Evolutionary conservation across 1,140 invertebrate species (phyloP), one percentile per base, ranked within the genome.

Genomic region (Cydia strobilella): DNA sequence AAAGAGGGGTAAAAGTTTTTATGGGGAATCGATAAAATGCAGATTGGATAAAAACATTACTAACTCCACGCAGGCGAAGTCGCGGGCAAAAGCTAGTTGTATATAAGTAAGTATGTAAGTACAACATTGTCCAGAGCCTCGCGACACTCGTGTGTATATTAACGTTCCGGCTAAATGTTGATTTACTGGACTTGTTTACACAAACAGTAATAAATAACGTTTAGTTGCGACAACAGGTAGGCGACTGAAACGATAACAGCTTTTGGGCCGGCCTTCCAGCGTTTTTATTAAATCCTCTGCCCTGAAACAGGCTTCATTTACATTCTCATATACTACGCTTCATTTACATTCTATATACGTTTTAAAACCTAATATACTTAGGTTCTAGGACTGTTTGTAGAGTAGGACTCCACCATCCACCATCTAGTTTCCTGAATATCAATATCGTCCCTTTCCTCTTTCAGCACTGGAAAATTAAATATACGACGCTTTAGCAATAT

Each of bases 161-260:
- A 15, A 31, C 63, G 27, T 66, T 66, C 62, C 62, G 10, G 4
- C 63, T 66, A 35, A 66, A 35, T 66, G 63, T 66, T 66, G 63
- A 66, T 66, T 66, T 66, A 66, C 63, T n/a, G 63, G 25, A 31
- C 63, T 66, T 66, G 63, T 66, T 69, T 69, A 9, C 65, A 69
- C 65, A 69, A 39, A 12, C 65, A 69, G 27, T 31, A 31, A 39
- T 42, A 69, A 69, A 69, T 69, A 39, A 35, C 27, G 65, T 18
- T 69, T 66, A 66, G 27, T 66, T 25, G 63, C 15, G 63, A 66
- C 63, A 66, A 66, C 63, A 66, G 63, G 63, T 66, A 66, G 63
- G 2, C 25, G 27, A 31, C 25, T 35, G 63, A 25, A 66, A 66
- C 63, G 63, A 66, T 63, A 63, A 63, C 15, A 31, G 63, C 63